A percentile compares a stretch with the other conserved stretches of the same genome.
phyloP scores from a whole-genome alignment of 2,888 invertebrate species.

The Caenorhabditis japonica region DNA sequence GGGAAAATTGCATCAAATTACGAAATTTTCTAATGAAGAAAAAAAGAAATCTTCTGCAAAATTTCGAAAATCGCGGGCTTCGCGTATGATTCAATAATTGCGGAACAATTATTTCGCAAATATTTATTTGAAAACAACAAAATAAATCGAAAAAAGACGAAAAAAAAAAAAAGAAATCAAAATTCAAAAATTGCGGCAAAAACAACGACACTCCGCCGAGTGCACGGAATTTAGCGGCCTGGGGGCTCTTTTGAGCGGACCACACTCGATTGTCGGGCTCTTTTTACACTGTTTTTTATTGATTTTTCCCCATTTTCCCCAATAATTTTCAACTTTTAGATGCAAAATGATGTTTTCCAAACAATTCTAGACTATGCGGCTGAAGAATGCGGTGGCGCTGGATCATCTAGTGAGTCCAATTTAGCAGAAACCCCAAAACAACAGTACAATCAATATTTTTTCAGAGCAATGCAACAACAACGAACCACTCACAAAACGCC shows the following conservation, averaged over 20 bases:
- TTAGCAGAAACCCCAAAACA: no score
- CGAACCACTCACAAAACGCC: not conserved
- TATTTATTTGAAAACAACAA: no score
- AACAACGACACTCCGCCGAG: slow-evolving; percentile 30
- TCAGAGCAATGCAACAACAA: not conserved
- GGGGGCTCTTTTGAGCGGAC: slow-evolving; percentile 1
- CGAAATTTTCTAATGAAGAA: no score
- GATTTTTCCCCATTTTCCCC: no score
- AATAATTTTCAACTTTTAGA: not conserved
- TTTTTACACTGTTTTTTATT: not conserved
- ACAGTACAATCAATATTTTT: no score
- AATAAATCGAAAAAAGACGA: no score
- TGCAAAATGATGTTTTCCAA: slow-evolving; percentile 49
- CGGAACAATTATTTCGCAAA: no score
- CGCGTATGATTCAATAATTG: no score
- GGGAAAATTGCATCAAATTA: no score
- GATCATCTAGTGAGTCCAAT: slow-evolving; percentile 29
- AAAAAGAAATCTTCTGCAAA: not conserved
- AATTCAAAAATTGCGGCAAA: slow-evolving; percentile 16
- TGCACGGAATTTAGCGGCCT: slow-evolving; percentile 12
- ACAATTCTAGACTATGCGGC: slow-evolving; percentile 52
- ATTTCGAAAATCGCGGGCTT: no score
- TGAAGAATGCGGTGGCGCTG: slow-evolving; percentile 41
- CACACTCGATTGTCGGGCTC: not conserved
- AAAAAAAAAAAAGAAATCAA: slow-evolving; percentile 1